Evolutionary conservation across 2,797 vertebrate species (phyloP).

Genomic region (Amniataba percoides): DNA sequence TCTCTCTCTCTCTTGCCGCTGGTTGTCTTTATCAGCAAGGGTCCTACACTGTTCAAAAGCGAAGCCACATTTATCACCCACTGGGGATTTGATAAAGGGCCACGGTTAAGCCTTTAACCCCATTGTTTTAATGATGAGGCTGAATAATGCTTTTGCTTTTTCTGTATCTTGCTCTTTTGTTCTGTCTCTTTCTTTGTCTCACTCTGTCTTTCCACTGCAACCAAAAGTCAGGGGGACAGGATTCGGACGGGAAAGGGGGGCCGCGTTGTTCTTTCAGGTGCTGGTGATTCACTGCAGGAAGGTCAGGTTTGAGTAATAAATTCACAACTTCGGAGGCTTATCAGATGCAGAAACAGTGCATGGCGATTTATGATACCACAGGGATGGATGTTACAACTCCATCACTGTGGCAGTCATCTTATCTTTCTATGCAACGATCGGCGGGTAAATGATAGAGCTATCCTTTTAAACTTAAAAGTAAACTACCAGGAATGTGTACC

Average conservation of each 20-base stretch:
- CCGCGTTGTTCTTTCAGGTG: not conserved
- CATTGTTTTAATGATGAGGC: constrained; percentile 78
- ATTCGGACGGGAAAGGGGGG: not conserved
- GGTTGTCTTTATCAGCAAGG: constrained; percentile 71
- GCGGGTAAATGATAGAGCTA: not conserved
- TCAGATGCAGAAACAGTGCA: not conserved
- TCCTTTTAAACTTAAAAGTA: not conserved
- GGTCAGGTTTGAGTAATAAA: not conserved
- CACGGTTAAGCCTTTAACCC: constrained; percentile 76
- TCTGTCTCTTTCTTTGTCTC: constrained; percentile 23
- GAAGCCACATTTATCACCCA: constrained; percentile 74
- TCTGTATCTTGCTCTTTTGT: constrained; percentile 13
- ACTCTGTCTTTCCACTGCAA: not conserved
- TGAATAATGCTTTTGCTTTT: constrained; percentile 56
- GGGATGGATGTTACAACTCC: not conserved
- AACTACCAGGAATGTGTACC: not conserved
- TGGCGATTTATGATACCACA: not conserved
- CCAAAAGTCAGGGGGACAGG: no score
- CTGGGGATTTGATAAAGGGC: constrained; percentile 76
- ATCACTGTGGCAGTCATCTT: not conserved
- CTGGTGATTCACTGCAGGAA: not conserved
- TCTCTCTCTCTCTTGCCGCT: constrained; percentile 42
- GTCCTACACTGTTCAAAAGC: constrained; percentile 64
- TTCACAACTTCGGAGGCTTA: not conserved
- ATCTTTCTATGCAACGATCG: not conserved